Percentiles rank a stretch among this genome's conserved stretches.
Evolutionary conservation across 1,140 invertebrate species (phyloP).

Genomic region (Cylas formicarius): DNA sequence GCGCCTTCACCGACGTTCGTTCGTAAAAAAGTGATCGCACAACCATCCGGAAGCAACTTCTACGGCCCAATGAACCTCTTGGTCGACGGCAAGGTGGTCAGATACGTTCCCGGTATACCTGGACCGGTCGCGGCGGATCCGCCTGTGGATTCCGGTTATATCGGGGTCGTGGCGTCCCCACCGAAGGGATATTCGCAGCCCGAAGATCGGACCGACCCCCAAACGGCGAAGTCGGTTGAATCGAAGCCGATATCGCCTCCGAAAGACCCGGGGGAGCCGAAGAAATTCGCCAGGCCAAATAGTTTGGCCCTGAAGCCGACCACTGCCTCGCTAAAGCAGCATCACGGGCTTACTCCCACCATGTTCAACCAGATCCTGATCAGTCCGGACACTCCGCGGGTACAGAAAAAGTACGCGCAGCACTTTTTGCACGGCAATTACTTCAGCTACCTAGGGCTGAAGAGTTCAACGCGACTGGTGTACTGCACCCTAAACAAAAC

Average conservation of each 20-base stretch:
- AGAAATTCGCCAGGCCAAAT: constrained; percentile 70
- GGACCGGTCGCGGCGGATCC: constrained; percentile 50
- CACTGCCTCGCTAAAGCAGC: constrained; percentile 67
- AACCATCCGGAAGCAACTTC: constrained; percentile 31
- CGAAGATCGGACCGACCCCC: constrained; percentile 2
- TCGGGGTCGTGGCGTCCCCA: constrained; percentile 10
- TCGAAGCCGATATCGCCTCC: background rate
- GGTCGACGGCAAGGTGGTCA: constrained; percentile 54
- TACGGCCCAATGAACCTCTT: constrained; percentile 61
- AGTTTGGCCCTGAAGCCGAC: constrained; percentile 74
- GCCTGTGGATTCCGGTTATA: constrained; percentile 21
- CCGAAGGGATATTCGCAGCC: background rate
- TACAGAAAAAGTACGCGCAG: constrained; percentile 80
- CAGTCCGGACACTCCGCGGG: constrained; percentile 83
- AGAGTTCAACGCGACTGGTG: constrained; percentile 82
- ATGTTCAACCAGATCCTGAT: constrained; percentile 69
- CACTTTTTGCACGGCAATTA: constrained; percentile 84
- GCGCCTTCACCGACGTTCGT: no score
- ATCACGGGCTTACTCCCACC: constrained; percentile 68
- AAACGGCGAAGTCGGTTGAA: constrained; percentile 7
- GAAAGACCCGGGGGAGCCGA: constrained; percentile 22
- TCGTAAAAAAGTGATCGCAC: no score
- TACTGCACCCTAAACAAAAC: constrained; percentile 89
- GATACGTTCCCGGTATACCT: constrained; percentile 71
- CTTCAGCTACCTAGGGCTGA: constrained; percentile 85